These are phyloP conservation scores for Apocrypta bakeri DNA, from an alignment of 1,140 invertebrate species.

Conservation along the genomic window DNA sequence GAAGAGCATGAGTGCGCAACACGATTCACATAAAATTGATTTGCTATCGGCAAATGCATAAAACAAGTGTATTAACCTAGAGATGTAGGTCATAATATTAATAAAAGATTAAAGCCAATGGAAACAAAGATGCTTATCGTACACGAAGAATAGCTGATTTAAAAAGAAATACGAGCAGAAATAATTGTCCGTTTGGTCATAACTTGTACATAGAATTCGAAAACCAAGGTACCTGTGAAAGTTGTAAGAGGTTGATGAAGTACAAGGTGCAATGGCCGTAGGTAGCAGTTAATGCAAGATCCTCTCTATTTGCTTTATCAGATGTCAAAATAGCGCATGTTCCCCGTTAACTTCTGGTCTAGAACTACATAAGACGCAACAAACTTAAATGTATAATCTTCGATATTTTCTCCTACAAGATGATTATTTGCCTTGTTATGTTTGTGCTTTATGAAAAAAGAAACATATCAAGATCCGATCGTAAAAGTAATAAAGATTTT, in stretches of 20 bases:
- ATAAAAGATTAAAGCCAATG: constrained; percentile 22
- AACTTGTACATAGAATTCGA: constrained; percentile 36
- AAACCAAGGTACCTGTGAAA: constrained; percentile 42
- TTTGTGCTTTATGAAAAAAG: too few relatives aligned
- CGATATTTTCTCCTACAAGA: too few relatives aligned
- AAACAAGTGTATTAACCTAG: too few relatives aligned
- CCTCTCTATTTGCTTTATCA: not conserved
- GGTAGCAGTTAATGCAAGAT: constrained; percentile 14
- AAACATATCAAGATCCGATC: too few relatives aligned
- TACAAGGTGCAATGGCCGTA: not conserved
- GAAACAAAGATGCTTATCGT: constrained; percentile 41
- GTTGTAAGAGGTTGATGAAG: constrained; percentile 24
- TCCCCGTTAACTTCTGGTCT: not conserved
- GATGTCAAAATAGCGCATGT: too few relatives aligned
- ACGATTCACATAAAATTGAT: not conserved
- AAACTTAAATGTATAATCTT: too few relatives aligned
- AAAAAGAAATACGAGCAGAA: constrained; percentile 38
- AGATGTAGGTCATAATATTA: constrained; percentile 38
- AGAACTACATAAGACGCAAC: too few relatives aligned
- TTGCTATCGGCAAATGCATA: constrained; percentile 1
- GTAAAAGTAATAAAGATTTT: too few relatives aligned
- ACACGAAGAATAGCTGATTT: constrained; percentile 1
- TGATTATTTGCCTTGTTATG: too few relatives aligned
- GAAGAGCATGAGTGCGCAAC: too few relatives aligned
- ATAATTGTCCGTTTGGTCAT: constrained; percentile 43